phyloP scores from a whole-genome alignment of 2,113 vertebrate genomes.

The Charadrius vociferus region DNA sequence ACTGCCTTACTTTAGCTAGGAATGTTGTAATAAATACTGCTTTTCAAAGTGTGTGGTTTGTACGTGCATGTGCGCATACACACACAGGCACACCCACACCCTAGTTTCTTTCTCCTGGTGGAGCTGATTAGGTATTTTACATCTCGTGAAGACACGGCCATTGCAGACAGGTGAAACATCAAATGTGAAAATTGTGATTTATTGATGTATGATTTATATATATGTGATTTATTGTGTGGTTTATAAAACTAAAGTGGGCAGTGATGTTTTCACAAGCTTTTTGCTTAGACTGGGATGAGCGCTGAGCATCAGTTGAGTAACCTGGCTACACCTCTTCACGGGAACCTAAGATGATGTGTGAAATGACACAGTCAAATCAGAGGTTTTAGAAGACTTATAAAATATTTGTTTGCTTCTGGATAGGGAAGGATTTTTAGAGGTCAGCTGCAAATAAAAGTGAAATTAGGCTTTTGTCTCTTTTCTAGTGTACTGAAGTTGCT shows the following conservation, averaged over 20 bases:
- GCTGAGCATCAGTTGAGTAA: not conserved
- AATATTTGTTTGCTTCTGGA: not conserved
- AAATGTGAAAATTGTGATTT: not conserved
- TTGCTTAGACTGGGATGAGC: not conserved
- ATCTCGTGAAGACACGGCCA: not conserved
- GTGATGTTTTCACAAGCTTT: not conserved
- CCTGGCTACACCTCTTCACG: not conserved
- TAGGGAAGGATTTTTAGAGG: not conserved
- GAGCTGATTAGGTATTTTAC: not conserved
- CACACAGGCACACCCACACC: no score
- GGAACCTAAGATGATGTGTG: not conserved
- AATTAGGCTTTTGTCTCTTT: not conserved
- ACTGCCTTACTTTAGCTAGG: not conserved
- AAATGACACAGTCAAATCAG: not conserved
- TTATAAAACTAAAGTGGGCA: not conserved
- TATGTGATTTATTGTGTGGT: not conserved
- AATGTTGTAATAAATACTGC: not conserved
- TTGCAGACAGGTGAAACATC: not conserved
- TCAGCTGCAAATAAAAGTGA: not conserved
- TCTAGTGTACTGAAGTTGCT: not conserved
- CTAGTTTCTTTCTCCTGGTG: not conserved
- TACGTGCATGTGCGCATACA: fast-evolving
- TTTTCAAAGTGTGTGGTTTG: not conserved
- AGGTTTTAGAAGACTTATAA: not conserved
- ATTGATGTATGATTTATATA: no score